Conservation (phyloP, 2,797 vertebrate species). For the Adrianichthys oophorus region DNA sequence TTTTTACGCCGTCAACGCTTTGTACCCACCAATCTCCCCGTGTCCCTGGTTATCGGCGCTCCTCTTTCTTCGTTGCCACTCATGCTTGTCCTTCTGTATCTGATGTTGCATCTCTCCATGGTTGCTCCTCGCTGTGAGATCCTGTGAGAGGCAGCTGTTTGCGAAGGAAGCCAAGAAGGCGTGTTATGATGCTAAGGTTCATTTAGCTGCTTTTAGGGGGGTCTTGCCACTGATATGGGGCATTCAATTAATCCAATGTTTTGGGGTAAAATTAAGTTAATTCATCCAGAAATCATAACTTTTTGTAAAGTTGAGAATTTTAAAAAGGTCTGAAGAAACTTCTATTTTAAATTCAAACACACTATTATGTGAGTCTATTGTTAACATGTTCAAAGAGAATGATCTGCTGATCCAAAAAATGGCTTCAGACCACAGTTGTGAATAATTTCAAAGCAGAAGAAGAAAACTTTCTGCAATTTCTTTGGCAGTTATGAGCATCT, state of each 20-base stretch:
- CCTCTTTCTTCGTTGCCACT: background rate
- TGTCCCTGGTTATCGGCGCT: constrained; percentile 3
- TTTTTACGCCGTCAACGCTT: constrained; percentile 32
- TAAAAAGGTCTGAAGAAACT: too few species aligned
- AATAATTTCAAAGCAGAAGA: too few species aligned
- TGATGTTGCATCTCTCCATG: constrained; percentile 18
- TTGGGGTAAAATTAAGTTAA: constrained; percentile 3
- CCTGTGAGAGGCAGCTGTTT: constrained; percentile 58
- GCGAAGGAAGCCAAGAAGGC: constrained; percentile 33
- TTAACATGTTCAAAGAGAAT: too few species aligned
- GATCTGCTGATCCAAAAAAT: too few species aligned
- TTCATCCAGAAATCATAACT: too few species aligned
- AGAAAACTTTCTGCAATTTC: too few species aligned
- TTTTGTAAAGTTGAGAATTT: too few species aligned
- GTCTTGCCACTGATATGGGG: constrained; percentile 17
- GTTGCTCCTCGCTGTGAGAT: constrained; percentile 43
- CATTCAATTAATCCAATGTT: constrained; percentile 42
- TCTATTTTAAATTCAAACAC: too few species aligned
- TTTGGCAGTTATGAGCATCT: too few species aligned
- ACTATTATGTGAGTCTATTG: too few species aligned
- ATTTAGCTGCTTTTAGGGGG: constrained; percentile 63
- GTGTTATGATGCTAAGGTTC: constrained; percentile 51
- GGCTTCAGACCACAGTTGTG: too few species aligned
- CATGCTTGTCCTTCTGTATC: constrained; percentile 4
- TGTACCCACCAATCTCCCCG: constrained; percentile 25